Evolutionary conservation across 2,113 vertebrate species (phyloP).

Genomic region (Clarias macrocephalus): DNA sequence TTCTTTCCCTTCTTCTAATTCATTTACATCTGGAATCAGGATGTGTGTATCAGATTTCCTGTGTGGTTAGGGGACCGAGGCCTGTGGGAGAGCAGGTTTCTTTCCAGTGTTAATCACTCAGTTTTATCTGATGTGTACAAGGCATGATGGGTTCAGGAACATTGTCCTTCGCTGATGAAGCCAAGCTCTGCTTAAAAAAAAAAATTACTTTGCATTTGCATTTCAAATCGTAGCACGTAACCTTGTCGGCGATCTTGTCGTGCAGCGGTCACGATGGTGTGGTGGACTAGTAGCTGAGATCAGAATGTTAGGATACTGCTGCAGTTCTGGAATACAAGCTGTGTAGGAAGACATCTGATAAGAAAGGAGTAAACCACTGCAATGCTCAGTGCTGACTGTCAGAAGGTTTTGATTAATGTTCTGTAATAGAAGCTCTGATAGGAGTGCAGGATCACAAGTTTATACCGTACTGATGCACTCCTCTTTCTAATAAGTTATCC

Average conservation of each 20-base stretch:
- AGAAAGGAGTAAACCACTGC: background rate
- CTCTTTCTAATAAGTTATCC: background rate
- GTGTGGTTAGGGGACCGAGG: constrained; percentile 33
- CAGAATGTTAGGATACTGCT: background rate
- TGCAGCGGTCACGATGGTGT: background rate
- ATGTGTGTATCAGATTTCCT: constrained; percentile 36
- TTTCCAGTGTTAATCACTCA: constrained; percentile 10
- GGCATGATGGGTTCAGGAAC: constrained; percentile 26
- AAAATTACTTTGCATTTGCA: constrained; percentile 23
- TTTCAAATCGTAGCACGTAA: constrained; percentile 29
- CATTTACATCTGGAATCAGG: constrained; percentile 37
- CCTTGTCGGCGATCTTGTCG: background rate
- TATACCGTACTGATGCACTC: background rate
- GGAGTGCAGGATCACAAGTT: background rate
- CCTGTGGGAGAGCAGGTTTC: constrained; percentile 24
- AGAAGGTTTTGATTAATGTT: background rate
- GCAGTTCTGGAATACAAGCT: background rate
- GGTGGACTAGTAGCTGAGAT: background rate
- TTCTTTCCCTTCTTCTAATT: constrained; percentile 26
- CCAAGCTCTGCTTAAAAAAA: background rate
- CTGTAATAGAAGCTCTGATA: background rate
- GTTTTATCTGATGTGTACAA: constrained; percentile 29
- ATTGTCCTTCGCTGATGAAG: constrained; percentile 15
- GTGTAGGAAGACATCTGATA: background rate
- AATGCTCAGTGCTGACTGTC: background rate